Evolutionary conservation across 2,113 vertebrate genomes (phyloP).

Genomic region (Tylochromis polylepis): DNA sequence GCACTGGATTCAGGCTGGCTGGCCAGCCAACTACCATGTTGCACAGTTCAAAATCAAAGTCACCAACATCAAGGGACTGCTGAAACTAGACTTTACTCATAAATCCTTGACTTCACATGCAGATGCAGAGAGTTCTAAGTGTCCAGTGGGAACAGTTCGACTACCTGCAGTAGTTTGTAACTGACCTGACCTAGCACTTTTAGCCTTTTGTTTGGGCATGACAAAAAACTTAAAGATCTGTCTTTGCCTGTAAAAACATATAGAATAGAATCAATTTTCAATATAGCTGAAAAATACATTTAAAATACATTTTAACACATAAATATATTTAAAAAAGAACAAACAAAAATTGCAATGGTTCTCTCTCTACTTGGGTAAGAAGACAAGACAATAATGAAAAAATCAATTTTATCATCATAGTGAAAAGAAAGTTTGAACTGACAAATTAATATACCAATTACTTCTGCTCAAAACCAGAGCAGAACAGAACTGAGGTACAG

Average conservation of each 20-base stretch:
- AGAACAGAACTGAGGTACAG: neutral
- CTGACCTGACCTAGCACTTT: neutral
- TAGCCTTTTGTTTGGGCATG: neutral
- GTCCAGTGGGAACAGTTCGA: neutral
- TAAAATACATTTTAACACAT: neutral
- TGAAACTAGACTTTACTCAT: neutral
- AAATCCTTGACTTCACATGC: neutral
- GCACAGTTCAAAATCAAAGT: too few relatives aligned
- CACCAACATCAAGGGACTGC: too few relatives aligned
- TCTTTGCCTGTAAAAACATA: neutral
- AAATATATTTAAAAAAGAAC: neutral
- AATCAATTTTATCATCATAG: neutral
- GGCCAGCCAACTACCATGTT: too few relatives aligned
- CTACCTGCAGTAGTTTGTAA: neutral
- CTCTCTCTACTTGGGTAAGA: neutral
- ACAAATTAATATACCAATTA: neutral
- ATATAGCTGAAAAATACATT: neutral
- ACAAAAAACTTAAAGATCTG: neutral
- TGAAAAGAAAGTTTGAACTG: neutral
- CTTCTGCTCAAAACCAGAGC: neutral
- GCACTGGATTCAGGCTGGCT: neutral
- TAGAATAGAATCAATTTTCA: accelerated
- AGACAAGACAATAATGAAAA: neutral
- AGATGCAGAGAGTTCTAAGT: neutral
- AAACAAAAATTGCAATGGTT: neutral